These are phyloP conservation scores for Parnassius orleans DNA, from an alignment of 2,888 invertebrate species.

Conservation along the genomic window DNA sequence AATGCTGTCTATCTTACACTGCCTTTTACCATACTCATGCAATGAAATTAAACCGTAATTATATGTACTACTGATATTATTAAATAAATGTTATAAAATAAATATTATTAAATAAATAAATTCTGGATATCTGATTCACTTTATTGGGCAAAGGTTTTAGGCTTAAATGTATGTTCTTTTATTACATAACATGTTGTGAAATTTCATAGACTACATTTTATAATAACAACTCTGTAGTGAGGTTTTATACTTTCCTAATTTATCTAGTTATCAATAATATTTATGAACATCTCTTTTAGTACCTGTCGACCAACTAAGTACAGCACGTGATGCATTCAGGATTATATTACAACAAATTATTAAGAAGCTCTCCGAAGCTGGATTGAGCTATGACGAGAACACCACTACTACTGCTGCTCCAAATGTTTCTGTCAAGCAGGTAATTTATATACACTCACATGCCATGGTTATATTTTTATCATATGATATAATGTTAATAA, in stretches of 20 bases:
- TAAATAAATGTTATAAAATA: too few species aligned
- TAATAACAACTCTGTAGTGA: too few species aligned
- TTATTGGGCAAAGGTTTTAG: too few species aligned
- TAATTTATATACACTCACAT: constrained; percentile 31
- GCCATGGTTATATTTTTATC: neutral
- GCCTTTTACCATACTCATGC: too few species aligned
- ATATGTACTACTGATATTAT: too few species aligned
- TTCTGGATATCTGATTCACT: too few species aligned
- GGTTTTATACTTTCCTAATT: neutral
- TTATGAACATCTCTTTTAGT: constrained; percentile 70
- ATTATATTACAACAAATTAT: constrained; percentile 70
- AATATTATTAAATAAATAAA: too few species aligned
- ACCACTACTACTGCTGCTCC: constrained; percentile 61
- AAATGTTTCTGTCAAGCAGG: constrained; percentile 74
- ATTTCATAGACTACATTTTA: too few species aligned
- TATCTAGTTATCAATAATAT: neutral
- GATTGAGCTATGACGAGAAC: constrained; percentile 65
- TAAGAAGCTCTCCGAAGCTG: constrained; percentile 73
- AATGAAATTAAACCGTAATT: too few species aligned
- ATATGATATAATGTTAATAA: neutral
- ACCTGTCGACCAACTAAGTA: constrained; percentile 86
- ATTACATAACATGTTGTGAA: too few species aligned
- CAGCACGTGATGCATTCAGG: constrained; percentile 78
- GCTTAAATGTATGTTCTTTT: too few species aligned
- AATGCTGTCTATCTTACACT: too few species aligned